phyloP scores from a whole-genome alignment of 2,113 vertebrate species.

The Urocynchramus pylzowi region DNA sequence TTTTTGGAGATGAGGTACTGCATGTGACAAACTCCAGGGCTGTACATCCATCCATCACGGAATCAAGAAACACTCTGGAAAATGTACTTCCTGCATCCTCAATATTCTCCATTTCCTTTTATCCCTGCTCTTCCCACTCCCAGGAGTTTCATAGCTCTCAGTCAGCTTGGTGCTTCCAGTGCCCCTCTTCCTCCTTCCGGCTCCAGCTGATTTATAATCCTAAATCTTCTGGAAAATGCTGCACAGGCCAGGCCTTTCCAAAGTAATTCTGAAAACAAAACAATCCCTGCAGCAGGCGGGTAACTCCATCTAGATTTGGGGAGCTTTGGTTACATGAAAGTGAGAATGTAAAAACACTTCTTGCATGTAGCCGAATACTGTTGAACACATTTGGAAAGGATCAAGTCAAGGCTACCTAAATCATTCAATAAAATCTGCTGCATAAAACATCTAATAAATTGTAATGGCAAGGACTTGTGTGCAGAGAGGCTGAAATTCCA shows the following conservation, averaged over 20 bases:
- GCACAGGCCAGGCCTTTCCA: neutral
- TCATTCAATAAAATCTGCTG: slow-evolving; percentile 44
- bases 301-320: slow-evolving; percentile 1
- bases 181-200: neutral
- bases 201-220: slow-evolving; percentile 37
- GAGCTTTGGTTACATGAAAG: slow-evolving; percentile 7
- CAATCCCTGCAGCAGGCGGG: neutral
- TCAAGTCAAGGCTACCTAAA: slow-evolving; percentile 44
- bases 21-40: slow-evolving; percentile 69
- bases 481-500: slow-evolving; percentile 39
- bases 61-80: slow-evolving; percentile 67
- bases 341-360: slow-evolving; percentile 2
- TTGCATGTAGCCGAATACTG: neutral
- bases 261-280: neutral
- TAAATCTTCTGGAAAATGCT: slow-evolving; percentile 3
- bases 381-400: slow-evolving; percentile 41
- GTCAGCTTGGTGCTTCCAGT: slow-evolving; percentile 53
- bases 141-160: slow-evolving; percentile 55
- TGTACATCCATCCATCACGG: slow-evolving; percentile 21
- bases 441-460: slow-evolving; percentile 45
- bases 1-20: slow-evolving; percentile 3
- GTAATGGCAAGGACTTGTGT: neutral
- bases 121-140: slow-evolving; percentile 55
- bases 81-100: slow-evolving; percentile 67
- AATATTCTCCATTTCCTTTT: slow-evolving; percentile 50